Percentiles rank a stretch among this genome's conserved stretches.
These are phyloP conservation scores for Drosophila mauritiana DNA, from an alignment of 1,140 invertebrate genomes.

Conservation along the genomic window DNA sequence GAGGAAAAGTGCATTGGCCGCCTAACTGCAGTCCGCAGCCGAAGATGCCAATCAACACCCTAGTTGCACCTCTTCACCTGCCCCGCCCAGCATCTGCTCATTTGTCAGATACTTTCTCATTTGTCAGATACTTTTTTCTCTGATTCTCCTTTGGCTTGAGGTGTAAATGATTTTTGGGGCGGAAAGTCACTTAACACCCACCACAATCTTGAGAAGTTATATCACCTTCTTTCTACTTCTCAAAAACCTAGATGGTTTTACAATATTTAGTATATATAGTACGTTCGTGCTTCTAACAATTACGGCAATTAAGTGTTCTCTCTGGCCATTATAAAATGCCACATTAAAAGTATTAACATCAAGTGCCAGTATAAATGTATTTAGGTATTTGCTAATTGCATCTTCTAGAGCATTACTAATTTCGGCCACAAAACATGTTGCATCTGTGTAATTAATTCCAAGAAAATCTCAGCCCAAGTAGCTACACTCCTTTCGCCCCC, in stretches of 20 bases:
- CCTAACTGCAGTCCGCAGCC: constrained; percentile 65
- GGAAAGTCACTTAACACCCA: neutral
- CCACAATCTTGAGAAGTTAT: neutral
- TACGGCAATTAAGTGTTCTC: neutral
- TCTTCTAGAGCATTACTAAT: neutral
- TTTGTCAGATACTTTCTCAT: constrained; percentile 17
- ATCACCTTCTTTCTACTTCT: too few species aligned
- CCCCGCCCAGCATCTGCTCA: constrained; percentile 5
- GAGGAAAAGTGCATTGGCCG: constrained; percentile 64
- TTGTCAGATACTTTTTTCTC: constrained; percentile 5
- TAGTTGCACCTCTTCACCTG: constrained; percentile 3
- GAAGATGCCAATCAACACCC: constrained; percentile 76
- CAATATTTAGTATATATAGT: neutral
- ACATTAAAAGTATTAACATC: neutral
- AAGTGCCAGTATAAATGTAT: neutral
- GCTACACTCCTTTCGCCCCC: neutral
- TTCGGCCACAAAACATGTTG: neutral
- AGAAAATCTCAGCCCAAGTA: neutral
- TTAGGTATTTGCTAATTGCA: neutral
- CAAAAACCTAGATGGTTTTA: too few species aligned
- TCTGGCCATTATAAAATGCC: neutral
- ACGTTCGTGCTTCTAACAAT: neutral
- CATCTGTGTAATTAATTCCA: neutral
- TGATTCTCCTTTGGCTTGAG: neutral
- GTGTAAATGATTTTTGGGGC: constrained; percentile 3